Percentiles rank a stretch among this genome's conserved stretches.
These are phyloP conservation scores for Anarrhichthys ocellatus DNA, from an alignment of 2,113 vertebrate genomes.

Conservation along the genomic window DNA sequence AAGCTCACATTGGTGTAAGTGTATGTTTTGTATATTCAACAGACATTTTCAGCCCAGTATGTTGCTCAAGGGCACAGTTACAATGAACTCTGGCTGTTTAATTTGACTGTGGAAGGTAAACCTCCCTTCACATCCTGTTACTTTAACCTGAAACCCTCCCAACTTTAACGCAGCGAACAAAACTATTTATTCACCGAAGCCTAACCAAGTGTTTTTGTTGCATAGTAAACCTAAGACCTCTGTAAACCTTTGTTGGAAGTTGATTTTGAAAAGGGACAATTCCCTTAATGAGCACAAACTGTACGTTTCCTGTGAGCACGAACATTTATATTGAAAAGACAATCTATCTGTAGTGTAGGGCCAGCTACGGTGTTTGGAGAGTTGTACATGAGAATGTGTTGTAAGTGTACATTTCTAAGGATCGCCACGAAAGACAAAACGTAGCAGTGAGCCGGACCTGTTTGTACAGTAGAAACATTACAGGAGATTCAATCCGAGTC, in stretches of 20 bases:
- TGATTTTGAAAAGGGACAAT: not conserved
- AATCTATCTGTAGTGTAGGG: too few relatives aligned
- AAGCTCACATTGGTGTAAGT: constrained; percentile 41
- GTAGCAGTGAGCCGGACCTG: not conserved
- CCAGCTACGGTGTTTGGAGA: too few relatives aligned
- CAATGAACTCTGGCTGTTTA: constrained; percentile 28
- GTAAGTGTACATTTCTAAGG: constrained; percentile 24
- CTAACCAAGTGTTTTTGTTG: not conserved
- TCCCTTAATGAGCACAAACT: too few relatives aligned
- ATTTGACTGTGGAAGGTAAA: too few relatives aligned
- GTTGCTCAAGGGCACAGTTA: constrained; percentile 43
- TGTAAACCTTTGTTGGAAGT: not conserved
- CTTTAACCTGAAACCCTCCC: too few relatives aligned
- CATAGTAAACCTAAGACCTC: not conserved
- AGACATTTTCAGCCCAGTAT: constrained; percentile 36
- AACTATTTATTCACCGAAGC: not conserved
- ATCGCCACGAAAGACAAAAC: constrained; percentile 4
- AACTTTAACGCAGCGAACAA: too few relatives aligned
- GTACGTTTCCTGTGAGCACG: too few relatives aligned
- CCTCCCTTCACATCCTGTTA: too few relatives aligned
- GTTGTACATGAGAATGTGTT: too few relatives aligned
- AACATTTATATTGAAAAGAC: too few relatives aligned
- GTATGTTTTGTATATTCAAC: constrained; percentile 36
- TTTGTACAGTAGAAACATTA: not conserved
- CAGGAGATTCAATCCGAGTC: constrained; percentile 12